These are phyloP conservation scores for Eleutherodactylus coqui DNA, from an alignment of 2,797 vertebrate genomes.

Conservation along the genomic window DNA sequence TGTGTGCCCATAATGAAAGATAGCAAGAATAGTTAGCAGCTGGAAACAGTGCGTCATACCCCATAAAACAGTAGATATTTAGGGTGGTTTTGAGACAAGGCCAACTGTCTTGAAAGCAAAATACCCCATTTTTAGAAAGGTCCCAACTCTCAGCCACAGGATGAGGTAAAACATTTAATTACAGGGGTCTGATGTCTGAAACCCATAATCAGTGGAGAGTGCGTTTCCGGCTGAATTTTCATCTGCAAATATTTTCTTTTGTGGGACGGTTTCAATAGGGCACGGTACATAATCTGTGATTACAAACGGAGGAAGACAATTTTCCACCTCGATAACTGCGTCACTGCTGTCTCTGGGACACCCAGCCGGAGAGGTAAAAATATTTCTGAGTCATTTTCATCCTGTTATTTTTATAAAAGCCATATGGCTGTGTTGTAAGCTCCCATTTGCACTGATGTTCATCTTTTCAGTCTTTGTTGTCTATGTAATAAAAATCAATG, in stretches of 20 bases:
- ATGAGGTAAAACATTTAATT: conserved; percentile 60
- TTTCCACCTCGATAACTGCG: conserved; percentile 55
- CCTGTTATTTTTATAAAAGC: conserved; percentile 54
- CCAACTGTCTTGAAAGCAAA: conserved; percentile 59
- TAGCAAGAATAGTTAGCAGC: conserved; percentile 28
- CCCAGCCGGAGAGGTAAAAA: conserved; percentile 45
- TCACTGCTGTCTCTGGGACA: conserved; percentile 54
- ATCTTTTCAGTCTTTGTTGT: conserved; percentile 42
- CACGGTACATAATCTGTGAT: conserved; percentile 50
- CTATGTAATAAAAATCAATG: conserved; percentile 34
- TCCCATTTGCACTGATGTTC: background rate
- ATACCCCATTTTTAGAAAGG: conserved; percentile 56
- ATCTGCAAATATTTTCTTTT: conserved; percentile 54
- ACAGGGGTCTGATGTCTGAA: conserved; percentile 55
- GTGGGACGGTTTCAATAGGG: conserved; percentile 36
- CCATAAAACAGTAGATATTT: conserved; percentile 52
- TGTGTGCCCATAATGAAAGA: conserved; percentile 3
- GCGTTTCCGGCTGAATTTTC: conserved; percentile 41
- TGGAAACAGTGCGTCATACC: conserved; percentile 57
- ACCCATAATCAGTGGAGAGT: conserved; percentile 42
- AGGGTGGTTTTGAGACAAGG: conserved; percentile 60
- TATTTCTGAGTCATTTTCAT: conserved; percentile 56
- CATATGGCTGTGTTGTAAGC: conserved; percentile 32
- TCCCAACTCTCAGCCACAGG: conserved; percentile 58
- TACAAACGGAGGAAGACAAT: conserved; percentile 51